phyloP scores from a whole-genome alignment of 2,113 vertebrate species.

The Xiphias gladius region DNA sequence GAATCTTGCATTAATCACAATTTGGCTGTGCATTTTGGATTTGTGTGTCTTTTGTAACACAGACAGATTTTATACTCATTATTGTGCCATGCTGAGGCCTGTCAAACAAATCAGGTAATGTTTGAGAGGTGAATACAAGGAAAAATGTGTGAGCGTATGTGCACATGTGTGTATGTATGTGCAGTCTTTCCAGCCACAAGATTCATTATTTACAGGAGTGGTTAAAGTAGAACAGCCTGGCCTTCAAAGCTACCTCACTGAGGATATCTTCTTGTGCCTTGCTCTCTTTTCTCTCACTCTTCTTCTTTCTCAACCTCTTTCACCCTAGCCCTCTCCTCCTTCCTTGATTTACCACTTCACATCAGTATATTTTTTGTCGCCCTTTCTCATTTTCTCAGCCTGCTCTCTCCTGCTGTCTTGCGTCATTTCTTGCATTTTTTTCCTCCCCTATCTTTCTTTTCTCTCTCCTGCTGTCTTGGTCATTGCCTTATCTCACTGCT shows the following conservation, averaged over 20 bases:
- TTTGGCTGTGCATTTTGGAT: neutral
- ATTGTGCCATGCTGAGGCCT: neutral
- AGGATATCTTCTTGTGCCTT: slow-evolving; percentile 34
- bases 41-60: neutral
- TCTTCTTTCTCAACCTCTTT: slow-evolving; percentile 23
- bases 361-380: slow-evolving; percentile 22
- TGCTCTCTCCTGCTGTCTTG: slow-evolving; percentile 51
- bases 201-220: slow-evolving; percentile 78
- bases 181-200: slow-evolving; percentile 28
- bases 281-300: slow-evolving; percentile 18
- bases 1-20: neutral
- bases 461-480: slow-evolving; percentile 52
- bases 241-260: slow-evolving; percentile 63
- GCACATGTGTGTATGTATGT: slow-evolving; percentile 15
- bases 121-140: neutral
- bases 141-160: slow-evolving; percentile 3
- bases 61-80: neutral
- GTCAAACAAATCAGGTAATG: slow-evolving; percentile 7
- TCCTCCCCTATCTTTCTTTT: slow-evolving; percentile 17
- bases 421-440: slow-evolving; percentile 49
- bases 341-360: slow-evolving; percentile 30
- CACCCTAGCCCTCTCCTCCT: slow-evolving; percentile 4
- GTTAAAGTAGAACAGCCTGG: slow-evolving; percentile 77
- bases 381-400: slow-evolving; percentile 45
- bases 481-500: slow-evolving; percentile 63